Base-by-base conservation (phyloP, 2,888 invertebrate species). In the Drosophila robusta region DNA sequence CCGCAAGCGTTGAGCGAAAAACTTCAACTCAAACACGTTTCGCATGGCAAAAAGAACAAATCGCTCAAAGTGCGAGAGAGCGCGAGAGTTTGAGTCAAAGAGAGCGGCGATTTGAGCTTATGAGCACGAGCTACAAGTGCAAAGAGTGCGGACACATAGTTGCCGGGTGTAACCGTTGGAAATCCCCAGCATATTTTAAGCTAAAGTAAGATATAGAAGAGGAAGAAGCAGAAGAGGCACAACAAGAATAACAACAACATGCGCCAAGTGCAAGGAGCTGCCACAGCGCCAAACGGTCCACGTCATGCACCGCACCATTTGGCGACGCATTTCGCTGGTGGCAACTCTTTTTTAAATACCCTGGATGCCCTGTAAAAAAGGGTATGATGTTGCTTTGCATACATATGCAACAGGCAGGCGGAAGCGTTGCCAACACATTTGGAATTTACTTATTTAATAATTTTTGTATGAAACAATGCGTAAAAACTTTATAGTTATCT, bases 171-270 rank as follows among this genome's bases (percentile, higher is more conserved):
- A 57, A 56, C 6, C 56, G 45, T 49, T 75, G 83, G 83, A 83
- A 83, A 83, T 83, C 89, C 81, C 83, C 88, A 86, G 16, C 66
- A 69, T 80, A 67, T 73, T 57, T 75, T 22, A 62, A 75, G 58
- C 45, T 52, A 49, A 45, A 41, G 16, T 41, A 65, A 39, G 55
- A 2, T 29, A 18, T 18, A 18, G 29, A 29, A 8, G 29, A 63
- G 45, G 46, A 70, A 42, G n/a, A 22, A 14, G 14, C 7, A 18
- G 11, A 45, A 50, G 18, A 67, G n/a, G 63, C 60, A 38, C 12
- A 58, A 14, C 49, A 56, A 50, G n/a, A 68, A 42, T 22, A 26
- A 14, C 26, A 70, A 51, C 46, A 18, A 18, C 57, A 39, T 16
- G n/a, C 39, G 56, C 16, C 16, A 45, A 70, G 60, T 45, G 34